A percentile compares a stretch with the other conserved stretches of the same genome.
These are phyloP conservation scores for Plusia festucae DNA, from an alignment of 2,888 invertebrate genomes.

Conservation along the genomic window DNA sequence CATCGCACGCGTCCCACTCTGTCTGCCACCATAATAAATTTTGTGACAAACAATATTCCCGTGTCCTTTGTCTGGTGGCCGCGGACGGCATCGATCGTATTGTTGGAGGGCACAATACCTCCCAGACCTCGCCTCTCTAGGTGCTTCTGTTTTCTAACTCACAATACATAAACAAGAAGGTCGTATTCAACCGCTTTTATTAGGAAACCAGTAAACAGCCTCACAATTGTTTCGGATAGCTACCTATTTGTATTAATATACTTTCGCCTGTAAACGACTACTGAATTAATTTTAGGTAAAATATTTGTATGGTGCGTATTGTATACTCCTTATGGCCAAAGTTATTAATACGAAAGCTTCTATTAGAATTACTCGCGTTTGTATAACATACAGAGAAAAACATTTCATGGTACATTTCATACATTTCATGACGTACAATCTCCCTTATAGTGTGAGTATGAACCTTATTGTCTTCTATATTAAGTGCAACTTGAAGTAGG, in stretches of 20 bases:
- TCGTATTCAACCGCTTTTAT: slow-evolving; percentile 51
- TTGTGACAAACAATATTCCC: slow-evolving; percentile 88
- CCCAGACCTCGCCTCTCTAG: slow-evolving; percentile 59
- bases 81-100: slow-evolving; percentile 76
- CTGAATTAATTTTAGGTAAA: slow-evolving; percentile 38
- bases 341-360: slow-evolving; percentile 22
- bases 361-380: slow-evolving; percentile 5
- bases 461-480: not conserved
- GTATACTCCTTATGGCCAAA: slow-evolving; percentile 18
- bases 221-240: slow-evolving; percentile 37
- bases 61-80: slow-evolving; percentile 80
- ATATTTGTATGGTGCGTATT: slow-evolving; percentile 29
- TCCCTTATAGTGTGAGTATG: not conserved
- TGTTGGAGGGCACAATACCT: slow-evolving; percentile 68
- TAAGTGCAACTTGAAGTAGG: not conserved
- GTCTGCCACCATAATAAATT: slow-evolving; percentile 84
- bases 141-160: slow-evolving; percentile 59
- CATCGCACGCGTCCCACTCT: slow-evolving; percentile 63
- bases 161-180: slow-evolving; percentile 54
- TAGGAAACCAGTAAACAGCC: slow-evolving; percentile 47
- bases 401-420: no score
- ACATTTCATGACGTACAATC: not conserved
- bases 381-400: not conserved
- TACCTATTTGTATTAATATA: slow-evolving; percentile 45
- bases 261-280: slow-evolving; percentile 38